Base-by-base conservation (phyloP, 1,140 invertebrate genomes). In the Araneus ventricosus region DNA sequence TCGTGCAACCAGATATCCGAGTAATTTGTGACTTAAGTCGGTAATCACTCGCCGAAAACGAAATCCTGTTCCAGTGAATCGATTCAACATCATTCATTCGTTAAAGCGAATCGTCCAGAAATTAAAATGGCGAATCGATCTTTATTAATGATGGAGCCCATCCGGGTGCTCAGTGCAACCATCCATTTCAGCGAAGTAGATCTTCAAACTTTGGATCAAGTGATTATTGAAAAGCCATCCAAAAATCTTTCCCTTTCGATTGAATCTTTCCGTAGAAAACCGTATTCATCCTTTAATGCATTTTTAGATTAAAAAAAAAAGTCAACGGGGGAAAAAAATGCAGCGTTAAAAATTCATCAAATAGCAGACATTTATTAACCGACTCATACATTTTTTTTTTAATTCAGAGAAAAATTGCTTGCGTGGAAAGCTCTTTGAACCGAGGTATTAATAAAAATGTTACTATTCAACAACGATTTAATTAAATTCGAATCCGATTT, bases 101-200 rank as follows among this genome's bases (percentile, higher is more conserved):
- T 34, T 34, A 75, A 75, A 75, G 34, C 70, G 70, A 37, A 34
- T 75, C 70, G 30, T 37, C 34, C 70, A 75, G 70, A 75, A 75
- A 75, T 75, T 75, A 37, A 75, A 75, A 75, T 75, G 34, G 70
- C 70, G 3, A 75, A 75, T 75, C 17, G 34, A 75, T 75, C 70
- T 34, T 17, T 37, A 75, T 75, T 75, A 75, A 34, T 75, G 70
- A 75, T 75, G 70, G 37, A 37, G 4, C 45, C n/a, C 20, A 75
- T 75, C 17, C 17, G 34, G 70, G n/a, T 30, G 24, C 63, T 70
- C 2, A 30, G 30, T 20, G 17, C 30, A 22, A 37, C 34, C 30
- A 75, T 20, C 70, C 70, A 37, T 37, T 75, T 20, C 14, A 37
- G 8, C 10, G 30, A 75, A 75, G 34, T 34, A 10, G 34, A 37